phyloP scores from a whole-genome alignment of 2,797 vertebrate species.

The Phoxinus dragarum region DNA sequence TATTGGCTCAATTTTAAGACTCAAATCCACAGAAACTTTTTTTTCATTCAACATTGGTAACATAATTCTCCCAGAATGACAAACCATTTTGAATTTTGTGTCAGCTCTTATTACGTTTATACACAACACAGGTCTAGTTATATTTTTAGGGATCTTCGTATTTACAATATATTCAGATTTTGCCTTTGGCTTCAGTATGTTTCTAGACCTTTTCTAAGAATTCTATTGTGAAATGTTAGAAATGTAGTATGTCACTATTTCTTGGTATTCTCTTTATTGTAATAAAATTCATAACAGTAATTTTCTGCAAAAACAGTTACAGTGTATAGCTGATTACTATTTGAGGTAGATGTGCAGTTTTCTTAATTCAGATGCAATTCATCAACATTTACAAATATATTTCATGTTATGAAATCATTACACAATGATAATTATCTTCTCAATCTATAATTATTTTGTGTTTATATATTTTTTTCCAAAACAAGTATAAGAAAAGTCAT shows the following conservation, averaged over 20 bases:
- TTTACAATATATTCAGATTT: too few species aligned
- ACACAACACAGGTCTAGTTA: too few species aligned
- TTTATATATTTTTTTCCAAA: too few species aligned
- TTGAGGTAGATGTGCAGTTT: conserved; percentile 14
- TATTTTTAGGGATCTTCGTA: too few species aligned
- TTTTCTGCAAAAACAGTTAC: background rate
- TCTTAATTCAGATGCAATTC: background rate
- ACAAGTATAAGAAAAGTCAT: background rate
- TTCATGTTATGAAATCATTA: background rate
- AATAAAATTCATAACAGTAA: background rate
- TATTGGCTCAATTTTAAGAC: too few species aligned
- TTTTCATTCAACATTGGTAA: too few species aligned
- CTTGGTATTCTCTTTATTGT: background rate
- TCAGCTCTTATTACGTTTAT: too few species aligned
- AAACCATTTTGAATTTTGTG: too few species aligned
- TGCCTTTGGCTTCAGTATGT: too few species aligned
- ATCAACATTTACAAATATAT: background rate
- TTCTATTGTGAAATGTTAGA: background rate
- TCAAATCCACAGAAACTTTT: too few species aligned
- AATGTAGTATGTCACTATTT: background rate
- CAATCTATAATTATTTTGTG: too few species aligned
- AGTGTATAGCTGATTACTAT: background rate
- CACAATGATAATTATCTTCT: background rate
- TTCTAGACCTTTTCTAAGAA: background rate
- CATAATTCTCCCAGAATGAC: too few species aligned